phyloP scores from a whole-genome alignment of 2,797 vertebrate species.

The Pyrrhura leucotis region DNA sequence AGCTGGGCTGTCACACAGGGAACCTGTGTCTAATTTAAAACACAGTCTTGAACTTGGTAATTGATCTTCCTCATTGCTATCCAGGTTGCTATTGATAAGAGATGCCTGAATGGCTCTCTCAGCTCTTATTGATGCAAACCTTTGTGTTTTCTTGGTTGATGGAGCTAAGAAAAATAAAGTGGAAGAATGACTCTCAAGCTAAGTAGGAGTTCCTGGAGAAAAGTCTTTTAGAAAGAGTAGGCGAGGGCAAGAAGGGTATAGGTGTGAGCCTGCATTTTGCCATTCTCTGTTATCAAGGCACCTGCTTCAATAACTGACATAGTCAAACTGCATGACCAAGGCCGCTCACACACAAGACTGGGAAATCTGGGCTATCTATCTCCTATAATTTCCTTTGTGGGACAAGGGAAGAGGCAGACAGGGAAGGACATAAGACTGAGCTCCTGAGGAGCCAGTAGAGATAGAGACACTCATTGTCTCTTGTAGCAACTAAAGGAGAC shows the following conservation, averaged over 20 bases:
- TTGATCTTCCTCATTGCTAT: not conserved
- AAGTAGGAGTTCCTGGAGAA: not conserved
- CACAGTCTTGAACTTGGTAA: not conserved
- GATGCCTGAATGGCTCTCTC: not conserved
- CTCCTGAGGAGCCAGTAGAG: not conserved
- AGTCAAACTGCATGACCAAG: not conserved
- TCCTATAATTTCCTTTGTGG: not conserved
- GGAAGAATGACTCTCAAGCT: not conserved
- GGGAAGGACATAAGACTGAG: not conserved
- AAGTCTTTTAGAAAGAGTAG: not conserved
- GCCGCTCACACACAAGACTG: not conserved
- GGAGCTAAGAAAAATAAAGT: not conserved
- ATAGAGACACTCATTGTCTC: not conserved
- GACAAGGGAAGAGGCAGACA: not conserved
- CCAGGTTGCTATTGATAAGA: not conserved
- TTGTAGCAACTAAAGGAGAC: not conserved
- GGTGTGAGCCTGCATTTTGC: not conserved
- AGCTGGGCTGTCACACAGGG: not conserved
- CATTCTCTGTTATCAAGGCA: not conserved
- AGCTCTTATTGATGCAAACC: not conserved
- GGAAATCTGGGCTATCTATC: not conserved
- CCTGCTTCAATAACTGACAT: not conserved
- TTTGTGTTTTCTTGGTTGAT: not conserved
- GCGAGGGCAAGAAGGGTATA: not conserved
- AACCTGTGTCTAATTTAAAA: accelerated